Conservation (phyloP, 2,797 vertebrate species). For the Amblyopsis hoosieri region DNA sequence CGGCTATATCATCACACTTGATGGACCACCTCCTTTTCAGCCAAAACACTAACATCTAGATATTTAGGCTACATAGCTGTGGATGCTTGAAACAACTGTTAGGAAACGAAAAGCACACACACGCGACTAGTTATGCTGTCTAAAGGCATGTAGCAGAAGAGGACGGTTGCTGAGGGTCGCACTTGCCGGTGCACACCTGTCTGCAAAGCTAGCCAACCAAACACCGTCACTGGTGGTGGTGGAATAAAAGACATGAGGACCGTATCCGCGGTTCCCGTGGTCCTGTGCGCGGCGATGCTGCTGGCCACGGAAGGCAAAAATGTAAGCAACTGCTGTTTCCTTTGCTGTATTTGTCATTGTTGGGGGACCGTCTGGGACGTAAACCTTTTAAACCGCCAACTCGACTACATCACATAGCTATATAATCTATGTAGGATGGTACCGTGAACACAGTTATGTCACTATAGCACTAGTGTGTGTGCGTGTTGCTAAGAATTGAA, state of each 20-base stretch:
- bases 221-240: background rate
- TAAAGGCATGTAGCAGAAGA: slow-evolving; percentile 13
- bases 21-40: slow-evolving; percentile 38
- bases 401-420: background rate
- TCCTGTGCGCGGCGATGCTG: slow-evolving; percentile 49
- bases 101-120: slow-evolving; percentile 2
- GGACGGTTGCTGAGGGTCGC: background rate
- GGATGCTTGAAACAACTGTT: slow-evolving; percentile 10
- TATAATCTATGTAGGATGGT: no score
- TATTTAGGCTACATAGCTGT: slow-evolving; percentile 1
- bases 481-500: background rate
- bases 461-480: background rate
- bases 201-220: background rate
- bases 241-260: slow-evolving; percentile 36
- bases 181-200: no score
- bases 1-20: background rate
- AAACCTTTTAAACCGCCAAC: background rate
- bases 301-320: slow-evolving; percentile 42
- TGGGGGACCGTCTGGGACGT: background rate
- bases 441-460: background rate
- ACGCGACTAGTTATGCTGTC: slow-evolving; percentile 10
- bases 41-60: slow-evolving; percentile 36
- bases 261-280: slow-evolving; percentile 13
- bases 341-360: background rate
- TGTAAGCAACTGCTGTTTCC: slow-evolving; percentile 43